Conservation (phyloP, 2,797 vertebrate species). For the Ptychobarbus kaznakovi region DNA sequence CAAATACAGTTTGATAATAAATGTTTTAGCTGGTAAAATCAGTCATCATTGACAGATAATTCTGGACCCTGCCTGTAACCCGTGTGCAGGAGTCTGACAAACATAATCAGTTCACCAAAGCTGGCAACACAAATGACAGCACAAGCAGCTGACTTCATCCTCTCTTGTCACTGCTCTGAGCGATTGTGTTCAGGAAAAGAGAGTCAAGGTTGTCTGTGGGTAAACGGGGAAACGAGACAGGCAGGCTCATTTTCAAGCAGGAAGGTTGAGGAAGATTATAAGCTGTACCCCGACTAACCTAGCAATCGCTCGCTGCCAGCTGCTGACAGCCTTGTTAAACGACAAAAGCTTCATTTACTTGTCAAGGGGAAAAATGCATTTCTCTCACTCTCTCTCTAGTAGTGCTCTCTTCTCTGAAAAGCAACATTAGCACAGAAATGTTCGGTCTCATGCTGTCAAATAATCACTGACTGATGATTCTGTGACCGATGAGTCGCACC, state of each 20-base stretch:
- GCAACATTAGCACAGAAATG: conserved; percentile 21
- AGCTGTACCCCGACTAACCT: conserved; percentile 27
- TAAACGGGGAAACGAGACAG: conserved; percentile 28
- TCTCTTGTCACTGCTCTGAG: conserved; percentile 29
- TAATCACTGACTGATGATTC: not conserved
- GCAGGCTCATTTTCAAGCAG: conserved; percentile 37
- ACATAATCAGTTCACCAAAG: conserved; percentile 19
- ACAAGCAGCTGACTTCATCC: conserved; percentile 1
- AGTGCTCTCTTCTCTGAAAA: conserved; percentile 3
- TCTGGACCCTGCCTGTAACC: not conserved
- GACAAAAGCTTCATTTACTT: conserved; percentile 45
- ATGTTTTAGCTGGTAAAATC: not conserved
- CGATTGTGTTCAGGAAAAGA: conserved; percentile 7
- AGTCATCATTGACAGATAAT: not conserved
- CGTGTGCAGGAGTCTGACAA: not conserved
- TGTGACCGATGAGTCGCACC: conserved; percentile 9
- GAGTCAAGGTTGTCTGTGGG: conserved; percentile 41
- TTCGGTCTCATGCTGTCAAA: conserved; percentile 25
- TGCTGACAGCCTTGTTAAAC: conserved; percentile 35
- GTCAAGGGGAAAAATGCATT: conserved; percentile 27
- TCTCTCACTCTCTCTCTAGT: not conserved
- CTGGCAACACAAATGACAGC: not conserved
- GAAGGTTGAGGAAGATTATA: conserved; percentile 46
- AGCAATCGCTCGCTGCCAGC: conserved; percentile 9
- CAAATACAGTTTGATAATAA: not conserved